A percentile compares a stretch with the other conserved stretches of the same genome.
Evolutionary conservation across 2,113 vertebrate species (phyloP).

Genomic region (Pangasianodon hypophthalmus): DNA sequence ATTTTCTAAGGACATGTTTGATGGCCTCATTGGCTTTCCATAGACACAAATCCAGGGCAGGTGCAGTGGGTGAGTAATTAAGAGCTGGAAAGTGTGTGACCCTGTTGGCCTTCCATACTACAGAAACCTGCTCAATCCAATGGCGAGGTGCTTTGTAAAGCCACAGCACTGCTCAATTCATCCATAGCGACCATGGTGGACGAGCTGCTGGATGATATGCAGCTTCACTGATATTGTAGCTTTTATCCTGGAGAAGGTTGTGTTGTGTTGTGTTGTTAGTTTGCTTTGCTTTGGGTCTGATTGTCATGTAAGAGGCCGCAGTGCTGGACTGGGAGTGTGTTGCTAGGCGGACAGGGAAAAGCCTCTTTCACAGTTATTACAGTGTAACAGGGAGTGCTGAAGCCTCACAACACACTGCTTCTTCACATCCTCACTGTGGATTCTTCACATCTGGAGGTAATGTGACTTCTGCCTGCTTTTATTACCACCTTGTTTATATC

Average conservation of each 20-base stretch:
- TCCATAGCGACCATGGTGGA: not conserved
- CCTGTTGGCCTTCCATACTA: conserved; percentile 16
- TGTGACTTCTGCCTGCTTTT: not conserved
- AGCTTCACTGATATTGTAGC: not conserved
- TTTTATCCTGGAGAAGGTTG: not conserved
- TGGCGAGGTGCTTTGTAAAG: not conserved
- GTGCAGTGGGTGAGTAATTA: not conserved
- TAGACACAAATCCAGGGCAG: not conserved
- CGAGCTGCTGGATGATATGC: not conserved
- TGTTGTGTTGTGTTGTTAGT: not conserved
- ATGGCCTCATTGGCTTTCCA: not conserved
- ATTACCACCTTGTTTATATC: not conserved
- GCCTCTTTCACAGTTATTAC: conserved; percentile 2
- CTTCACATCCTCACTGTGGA: conserved; percentile 13
- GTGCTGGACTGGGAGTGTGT: conserved; percentile 19
- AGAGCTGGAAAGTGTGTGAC: not conserved
- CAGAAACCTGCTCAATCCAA: conserved; percentile 23
- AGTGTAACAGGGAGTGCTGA: not conserved
- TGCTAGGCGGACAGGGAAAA: conserved; percentile 38
- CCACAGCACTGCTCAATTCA: not conserved
- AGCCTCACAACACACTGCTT: not conserved
- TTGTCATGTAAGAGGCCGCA: conserved; percentile 54
- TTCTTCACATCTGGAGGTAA: conserved; percentile 33
- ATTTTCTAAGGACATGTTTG: not conserved
- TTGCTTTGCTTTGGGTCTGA: not conserved